Conservation (phyloP, 2,113 vertebrate genomes). For the Indri indri region DNA sequence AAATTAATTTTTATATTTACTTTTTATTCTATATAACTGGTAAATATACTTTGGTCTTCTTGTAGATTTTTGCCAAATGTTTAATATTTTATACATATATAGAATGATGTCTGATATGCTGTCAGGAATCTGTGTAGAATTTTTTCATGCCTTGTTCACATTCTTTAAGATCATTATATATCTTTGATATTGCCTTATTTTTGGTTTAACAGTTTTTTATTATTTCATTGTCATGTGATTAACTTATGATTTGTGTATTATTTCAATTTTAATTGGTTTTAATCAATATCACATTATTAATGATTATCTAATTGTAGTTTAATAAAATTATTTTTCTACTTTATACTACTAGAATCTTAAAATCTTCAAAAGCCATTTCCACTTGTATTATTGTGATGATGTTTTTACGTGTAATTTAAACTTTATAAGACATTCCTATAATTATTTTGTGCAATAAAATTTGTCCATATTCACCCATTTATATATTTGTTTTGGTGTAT, state of each 20-base stretch:
- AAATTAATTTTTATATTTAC: not conserved
- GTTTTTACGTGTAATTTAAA: not conserved
- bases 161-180: not conserved
- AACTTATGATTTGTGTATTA: not conserved
- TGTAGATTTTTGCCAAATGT: not conserved
- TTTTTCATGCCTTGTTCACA: not conserved
- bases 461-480: not conserved
- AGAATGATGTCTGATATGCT: not conserved
- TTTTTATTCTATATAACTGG: not conserved
- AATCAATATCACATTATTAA: not conserved
- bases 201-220: not conserved
- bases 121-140: not conserved
- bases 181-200: not conserved
- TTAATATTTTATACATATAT: not conserved
- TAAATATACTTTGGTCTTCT: not conserved
- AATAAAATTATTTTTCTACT: not conserved
- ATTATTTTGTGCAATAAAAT: not conserved
- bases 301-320: not conserved
- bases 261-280: not conserved
- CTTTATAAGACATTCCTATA: not conserved
- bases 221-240: not conserved
- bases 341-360: not conserved
- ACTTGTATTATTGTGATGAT: not conserved
- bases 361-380: not conserved
- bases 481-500: not conserved